phyloP scores from a whole-genome alignment of 2,113 vertebrate genomes.

The Dermatemys mawii region DNA sequence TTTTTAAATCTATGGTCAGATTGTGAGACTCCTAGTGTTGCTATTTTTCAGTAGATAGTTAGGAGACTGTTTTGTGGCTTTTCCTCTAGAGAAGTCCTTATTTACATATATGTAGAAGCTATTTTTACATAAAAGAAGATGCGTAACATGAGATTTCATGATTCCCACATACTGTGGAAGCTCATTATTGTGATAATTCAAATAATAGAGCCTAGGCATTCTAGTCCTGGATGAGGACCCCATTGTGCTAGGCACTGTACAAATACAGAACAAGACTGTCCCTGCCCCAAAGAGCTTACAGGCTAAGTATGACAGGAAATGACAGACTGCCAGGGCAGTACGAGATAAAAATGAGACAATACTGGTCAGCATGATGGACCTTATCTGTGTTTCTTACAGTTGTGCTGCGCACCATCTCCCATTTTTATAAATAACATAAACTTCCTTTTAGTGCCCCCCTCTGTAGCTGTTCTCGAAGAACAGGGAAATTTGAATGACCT shows the following conservation, averaged over 20 bases:
- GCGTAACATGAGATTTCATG: background rate
- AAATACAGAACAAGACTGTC: accelerated
- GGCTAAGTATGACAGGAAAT: background rate
- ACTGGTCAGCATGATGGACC: accelerated
- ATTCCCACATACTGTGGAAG: accelerated
- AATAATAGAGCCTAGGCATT: background rate
- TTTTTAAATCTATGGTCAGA: background rate
- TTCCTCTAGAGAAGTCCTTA: background rate
- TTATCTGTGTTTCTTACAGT: background rate
- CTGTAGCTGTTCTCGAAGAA: background rate
- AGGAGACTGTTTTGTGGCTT: background rate
- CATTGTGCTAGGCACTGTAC: background rate
- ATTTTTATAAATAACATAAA: background rate
- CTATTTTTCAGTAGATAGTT: background rate
- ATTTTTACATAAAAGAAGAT: background rate
- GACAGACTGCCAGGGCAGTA: background rate
- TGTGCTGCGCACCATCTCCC: background rate
- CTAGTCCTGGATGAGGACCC: background rate
- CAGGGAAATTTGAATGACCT: background rate
- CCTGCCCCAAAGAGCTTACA: background rate
- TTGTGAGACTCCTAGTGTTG: background rate
- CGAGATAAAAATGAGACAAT: background rate
- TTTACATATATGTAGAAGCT: background rate
- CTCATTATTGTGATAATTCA: background rate
- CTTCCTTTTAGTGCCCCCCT: background rate